Base-by-base conservation (phyloP, 2,113 vertebrate species). In the Leucoraja erinaceus region DNA sequence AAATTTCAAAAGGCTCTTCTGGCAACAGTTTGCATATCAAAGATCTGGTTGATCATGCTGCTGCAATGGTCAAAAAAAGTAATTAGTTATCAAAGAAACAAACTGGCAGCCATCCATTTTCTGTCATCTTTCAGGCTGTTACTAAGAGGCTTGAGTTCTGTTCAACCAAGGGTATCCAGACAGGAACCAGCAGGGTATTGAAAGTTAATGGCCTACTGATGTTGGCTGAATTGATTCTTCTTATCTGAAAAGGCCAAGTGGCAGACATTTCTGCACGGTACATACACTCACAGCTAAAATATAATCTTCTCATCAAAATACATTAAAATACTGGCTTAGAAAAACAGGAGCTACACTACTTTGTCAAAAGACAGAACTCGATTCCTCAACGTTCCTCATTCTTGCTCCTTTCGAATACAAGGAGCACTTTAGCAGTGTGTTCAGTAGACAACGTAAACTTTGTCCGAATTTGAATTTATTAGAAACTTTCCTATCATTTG, bases 221-320 rank as follows among this genome's bases (percentile, higher is more conserved):
- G 68, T 54, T 54, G 66, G 66, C 33, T 72, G 68, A 91, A 91
- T 91, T 91, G 68, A 91, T 91, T 91, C 90, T 72, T 91, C 90
- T 90, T 90, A 90, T 90, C 86, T 74, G 47, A 33, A 54, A 91
- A 91, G 31, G 66, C 90, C 90, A 91, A 91, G 18, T 6, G 38
- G 68, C 66, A 91, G 63, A 70, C 12, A 72, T 74, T 91, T 72
- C 33, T 47, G 28, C 90, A 74, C 33, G 22, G 31, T 72, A 66
- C 68, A 72, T 74, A 22, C 31, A 70, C 66, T 72, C 68, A 54
- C 18, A 28, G 66, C 83, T 61, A 31, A 88, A 63, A 66, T 16
- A 88, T 63, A 88, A 63, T 74, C 88, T 91, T 72, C n/a, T 72
- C 28, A 91, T 72, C 66, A 91, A 91, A 91, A 33, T 28, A 47